Evolutionary conservation across 1,140 invertebrate species (phyloP).

Genomic region (Ceratitis capitata): DNA sequence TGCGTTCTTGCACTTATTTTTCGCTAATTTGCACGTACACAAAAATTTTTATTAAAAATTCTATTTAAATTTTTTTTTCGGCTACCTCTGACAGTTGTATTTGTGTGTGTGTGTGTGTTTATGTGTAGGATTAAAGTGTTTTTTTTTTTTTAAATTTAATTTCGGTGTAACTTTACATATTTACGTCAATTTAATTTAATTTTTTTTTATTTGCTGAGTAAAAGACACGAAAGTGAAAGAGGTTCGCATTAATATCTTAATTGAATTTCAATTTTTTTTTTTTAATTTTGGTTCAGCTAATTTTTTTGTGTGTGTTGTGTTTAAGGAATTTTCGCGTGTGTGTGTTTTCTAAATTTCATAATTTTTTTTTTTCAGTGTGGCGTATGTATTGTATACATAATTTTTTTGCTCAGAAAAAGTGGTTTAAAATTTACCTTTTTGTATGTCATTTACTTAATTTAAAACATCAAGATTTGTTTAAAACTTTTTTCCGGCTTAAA

Average conservation of each 20-base stretch:
- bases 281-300: slow-evolving; percentile 45
- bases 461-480: slow-evolving; percentile 47
- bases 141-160: background rate
- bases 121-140: background rate
- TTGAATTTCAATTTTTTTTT: slow-evolving; percentile 48
- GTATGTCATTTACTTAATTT: slow-evolving; percentile 52
- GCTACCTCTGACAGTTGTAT: background rate
- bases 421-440: slow-evolving; percentile 45
- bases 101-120: background rate
- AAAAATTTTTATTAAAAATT: slow-evolving; percentile 21
- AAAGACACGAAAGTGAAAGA: slow-evolving; percentile 67
- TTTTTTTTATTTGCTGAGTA: slow-evolving; percentile 47
- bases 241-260: slow-evolving; percentile 49
- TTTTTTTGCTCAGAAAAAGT: slow-evolving; percentile 41
- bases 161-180: background rate
- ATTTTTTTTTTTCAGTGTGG: slow-evolving; percentile 42
- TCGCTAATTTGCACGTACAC: background rate
- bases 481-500: slow-evolving; percentile 43
- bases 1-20: background rate
- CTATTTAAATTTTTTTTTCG: background rate
- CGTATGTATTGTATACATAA: slow-evolving; percentile 40
- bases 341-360: slow-evolving; percentile 22
- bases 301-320: slow-evolving; percentile 37
- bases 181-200: slow-evolving; percentile 39
- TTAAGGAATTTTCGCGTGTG: background rate